These are phyloP conservation scores for Poeciliopsis turneri DNA, from an alignment of 2,797 vertebrate genomes.

Conservation along the genomic window DNA sequence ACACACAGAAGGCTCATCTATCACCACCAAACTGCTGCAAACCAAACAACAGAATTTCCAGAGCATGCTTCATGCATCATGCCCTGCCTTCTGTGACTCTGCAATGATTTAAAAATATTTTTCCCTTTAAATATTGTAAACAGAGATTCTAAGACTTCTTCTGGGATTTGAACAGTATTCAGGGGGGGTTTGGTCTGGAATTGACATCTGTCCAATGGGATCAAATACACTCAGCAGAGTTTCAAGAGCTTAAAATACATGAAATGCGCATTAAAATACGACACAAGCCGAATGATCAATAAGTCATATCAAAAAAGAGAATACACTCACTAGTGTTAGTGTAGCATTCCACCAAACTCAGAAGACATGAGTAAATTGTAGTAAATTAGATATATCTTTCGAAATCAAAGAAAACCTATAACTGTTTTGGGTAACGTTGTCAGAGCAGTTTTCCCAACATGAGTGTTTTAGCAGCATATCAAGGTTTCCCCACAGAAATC, in stretches of 20 bases:
- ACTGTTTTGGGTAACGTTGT: background rate
- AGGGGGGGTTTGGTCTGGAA: background rate
- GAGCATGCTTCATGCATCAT: background rate
- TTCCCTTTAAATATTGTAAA: background rate
- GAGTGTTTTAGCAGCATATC: background rate
- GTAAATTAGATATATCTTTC: background rate
- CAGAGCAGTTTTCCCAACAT: background rate
- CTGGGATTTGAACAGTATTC: background rate
- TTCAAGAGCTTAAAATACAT: background rate
- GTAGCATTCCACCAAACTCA: background rate
- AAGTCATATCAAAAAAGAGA: background rate
- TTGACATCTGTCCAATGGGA: background rate
- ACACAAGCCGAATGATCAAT: background rate
- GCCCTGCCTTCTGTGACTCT: constrained; percentile 1
- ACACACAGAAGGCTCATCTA: background rate
- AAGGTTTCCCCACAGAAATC: background rate
- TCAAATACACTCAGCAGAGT: background rate
- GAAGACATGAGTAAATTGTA: background rate
- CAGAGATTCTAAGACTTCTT: background rate
- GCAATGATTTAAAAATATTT: background rate
- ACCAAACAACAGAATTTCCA: constrained; percentile 1
- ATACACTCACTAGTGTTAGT: background rate
- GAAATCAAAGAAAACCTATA: background rate
- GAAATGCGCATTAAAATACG: background rate
- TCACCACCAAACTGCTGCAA: constrained; percentile 7